phyloP scores from a whole-genome alignment of 2,797 vertebrate genomes.

The Tiaroga cobitis region DNA sequence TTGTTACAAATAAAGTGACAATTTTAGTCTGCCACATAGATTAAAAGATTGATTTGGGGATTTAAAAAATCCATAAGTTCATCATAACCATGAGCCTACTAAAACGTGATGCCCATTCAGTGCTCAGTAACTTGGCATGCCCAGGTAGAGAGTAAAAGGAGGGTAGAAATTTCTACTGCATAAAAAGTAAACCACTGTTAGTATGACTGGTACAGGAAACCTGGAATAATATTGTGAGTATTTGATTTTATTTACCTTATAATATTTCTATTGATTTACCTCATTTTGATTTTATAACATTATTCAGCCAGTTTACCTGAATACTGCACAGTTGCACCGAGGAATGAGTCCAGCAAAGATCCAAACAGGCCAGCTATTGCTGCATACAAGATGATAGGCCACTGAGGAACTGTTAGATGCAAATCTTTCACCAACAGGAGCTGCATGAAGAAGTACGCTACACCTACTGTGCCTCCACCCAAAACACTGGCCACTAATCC shows the following conservation, averaged over 20 bases:
- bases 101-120: neutral
- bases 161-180: neutral
- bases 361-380: conserved; percentile 89
- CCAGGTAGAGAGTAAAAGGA: neutral
- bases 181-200: neutral
- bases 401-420: conserved; percentile 88
- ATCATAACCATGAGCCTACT: neutral
- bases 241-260: neutral
- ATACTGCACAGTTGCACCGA: conserved; percentile 95
- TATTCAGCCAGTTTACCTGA: conserved; percentile 76
- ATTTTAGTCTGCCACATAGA: neutral
- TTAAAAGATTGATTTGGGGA: neutral
- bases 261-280: neutral
- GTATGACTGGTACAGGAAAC: neutral
- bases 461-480: conserved; percentile 86
- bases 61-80: neutral
- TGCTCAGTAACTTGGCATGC: neutral
- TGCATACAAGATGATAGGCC: conserved; percentile 89
- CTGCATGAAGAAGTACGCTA: conserved; percentile 86
- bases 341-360: conserved; percentile 91
- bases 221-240: neutral
- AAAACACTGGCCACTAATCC: conserved; percentile 88
- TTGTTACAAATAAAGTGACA: neutral
- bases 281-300: neutral
- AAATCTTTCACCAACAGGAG: conserved; percentile 84